Evolutionary conservation across 2,888 invertebrate genomes (phyloP).

Genomic region (Caenorhabditis japonica): DNA sequence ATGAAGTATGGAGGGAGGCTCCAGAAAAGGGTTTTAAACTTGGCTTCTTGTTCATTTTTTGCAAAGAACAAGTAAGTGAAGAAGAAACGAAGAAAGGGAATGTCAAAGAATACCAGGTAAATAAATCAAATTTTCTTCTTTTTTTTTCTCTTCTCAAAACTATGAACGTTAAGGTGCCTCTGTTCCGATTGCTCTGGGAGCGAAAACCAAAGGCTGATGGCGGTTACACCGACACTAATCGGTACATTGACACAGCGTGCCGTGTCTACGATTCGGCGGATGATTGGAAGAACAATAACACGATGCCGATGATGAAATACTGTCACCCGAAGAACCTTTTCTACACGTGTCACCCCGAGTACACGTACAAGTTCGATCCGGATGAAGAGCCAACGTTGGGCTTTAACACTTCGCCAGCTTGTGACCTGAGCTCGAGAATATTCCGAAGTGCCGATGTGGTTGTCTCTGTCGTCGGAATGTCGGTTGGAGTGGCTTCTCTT

Average conservation of each 20-base stretch:
- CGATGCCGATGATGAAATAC: slow-evolving; percentile 10
- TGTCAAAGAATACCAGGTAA: slow-evolving; percentile 1
- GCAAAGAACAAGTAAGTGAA: slow-evolving; percentile 1
- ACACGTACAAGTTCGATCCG: not conserved
- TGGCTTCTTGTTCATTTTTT: slow-evolving; percentile 8
- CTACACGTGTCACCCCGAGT: slow-evolving; percentile 5
- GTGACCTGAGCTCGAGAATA: not conserved
- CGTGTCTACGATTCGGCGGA: not conserved
- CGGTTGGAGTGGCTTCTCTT: no score
- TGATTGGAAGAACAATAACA: slow-evolving; percentile 13
- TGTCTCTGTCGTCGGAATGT: no score
- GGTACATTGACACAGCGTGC: not conserved
- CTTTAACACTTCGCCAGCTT: slow-evolving; percentile 10
- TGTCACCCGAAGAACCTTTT: not conserved
- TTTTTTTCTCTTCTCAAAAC: no score
- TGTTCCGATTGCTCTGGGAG: no score
- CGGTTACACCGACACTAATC: no score
- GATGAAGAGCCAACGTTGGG: not conserved
- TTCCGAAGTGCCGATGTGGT: no score
- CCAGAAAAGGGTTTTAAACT: not conserved
- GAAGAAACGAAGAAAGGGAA: no score
- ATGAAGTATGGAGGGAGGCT: not conserved
- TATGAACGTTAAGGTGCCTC: no score
- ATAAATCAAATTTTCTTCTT: not conserved
- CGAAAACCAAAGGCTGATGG: no score